These are phyloP conservation scores for Rhyzopertha dominica DNA, from an alignment of 1,140 invertebrate species.

Conservation along the genomic window DNA sequence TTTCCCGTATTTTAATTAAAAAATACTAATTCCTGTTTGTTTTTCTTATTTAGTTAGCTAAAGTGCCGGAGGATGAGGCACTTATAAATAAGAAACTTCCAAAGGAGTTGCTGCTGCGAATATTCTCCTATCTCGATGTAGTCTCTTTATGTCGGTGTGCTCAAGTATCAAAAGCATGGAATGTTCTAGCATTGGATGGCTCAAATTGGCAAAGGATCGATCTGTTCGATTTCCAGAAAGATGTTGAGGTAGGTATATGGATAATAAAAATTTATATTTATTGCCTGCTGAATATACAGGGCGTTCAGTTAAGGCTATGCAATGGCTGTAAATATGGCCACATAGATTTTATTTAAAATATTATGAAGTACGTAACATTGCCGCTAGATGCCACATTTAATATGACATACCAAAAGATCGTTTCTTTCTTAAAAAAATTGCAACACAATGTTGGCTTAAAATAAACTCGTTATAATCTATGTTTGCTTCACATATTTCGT, in stretches of 20 bases:
- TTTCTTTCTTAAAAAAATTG: no score
- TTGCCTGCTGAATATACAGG: neutral
- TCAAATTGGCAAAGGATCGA: conserved; percentile 99
- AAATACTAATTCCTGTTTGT: conserved; percentile 1
- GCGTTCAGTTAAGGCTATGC: no score
- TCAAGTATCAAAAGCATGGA: conserved; percentile 96
- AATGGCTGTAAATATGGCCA: no score
- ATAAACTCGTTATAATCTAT: no score
- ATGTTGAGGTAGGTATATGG: conserved; percentile 78
- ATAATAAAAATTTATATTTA: neutral
- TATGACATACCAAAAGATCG: no score
- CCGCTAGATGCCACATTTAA: no score
- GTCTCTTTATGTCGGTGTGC: conserved; percentile 96
- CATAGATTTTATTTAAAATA: no score
- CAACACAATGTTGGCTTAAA: no score
- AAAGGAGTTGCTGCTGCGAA: conserved; percentile 89
- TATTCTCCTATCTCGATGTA: conserved; percentile 97
- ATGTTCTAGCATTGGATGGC: conserved; percentile 93
- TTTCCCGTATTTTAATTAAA: neutral
- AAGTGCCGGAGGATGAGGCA: conserved; percentile 67
- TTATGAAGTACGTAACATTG: no score
- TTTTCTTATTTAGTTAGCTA: conserved; percentile 36
- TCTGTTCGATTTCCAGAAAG: conserved; percentile 96
- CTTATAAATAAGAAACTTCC: conserved; percentile 95
- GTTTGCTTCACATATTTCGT: no score